These are phyloP conservation scores for Hylia prasina DNA, from an alignment of 2,113 vertebrate species.

Conservation along the genomic window DNA sequence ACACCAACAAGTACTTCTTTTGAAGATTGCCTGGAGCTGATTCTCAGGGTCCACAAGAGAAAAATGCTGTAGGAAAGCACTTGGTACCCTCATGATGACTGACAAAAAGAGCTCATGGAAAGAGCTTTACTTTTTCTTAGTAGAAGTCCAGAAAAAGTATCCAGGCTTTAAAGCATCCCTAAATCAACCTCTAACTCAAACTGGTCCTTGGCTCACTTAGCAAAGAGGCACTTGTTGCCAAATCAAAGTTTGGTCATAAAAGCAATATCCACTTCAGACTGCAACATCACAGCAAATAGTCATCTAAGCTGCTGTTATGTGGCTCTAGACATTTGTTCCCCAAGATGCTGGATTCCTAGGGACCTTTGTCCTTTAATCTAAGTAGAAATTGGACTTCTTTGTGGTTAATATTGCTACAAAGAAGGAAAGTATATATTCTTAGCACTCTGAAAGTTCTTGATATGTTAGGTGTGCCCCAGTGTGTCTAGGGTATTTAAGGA, in stretches of 20 bases:
- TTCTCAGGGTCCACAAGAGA: not conserved
- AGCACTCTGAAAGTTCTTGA: not conserved
- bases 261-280: not conserved
- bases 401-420: not conserved
- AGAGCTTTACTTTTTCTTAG: not conserved
- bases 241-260: not conserved
- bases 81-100: not conserved
- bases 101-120: not conserved
- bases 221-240: not conserved
- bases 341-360: not conserved
- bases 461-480: not conserved
- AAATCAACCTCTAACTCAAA: not conserved
- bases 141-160: not conserved
- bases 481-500: not conserved
- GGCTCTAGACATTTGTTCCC: not conserved
- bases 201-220: not conserved
- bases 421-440: not conserved
- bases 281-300: not conserved
- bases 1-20: not conserved
- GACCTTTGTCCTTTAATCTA: not conserved
- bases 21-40: not conserved
- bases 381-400: not conserved
- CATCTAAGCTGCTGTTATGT: not conserved
- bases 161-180: not conserved
- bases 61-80: not conserved